Conservation (phyloP, 2,888 invertebrate genomes). For the Drosophila silvestris region DNA sequence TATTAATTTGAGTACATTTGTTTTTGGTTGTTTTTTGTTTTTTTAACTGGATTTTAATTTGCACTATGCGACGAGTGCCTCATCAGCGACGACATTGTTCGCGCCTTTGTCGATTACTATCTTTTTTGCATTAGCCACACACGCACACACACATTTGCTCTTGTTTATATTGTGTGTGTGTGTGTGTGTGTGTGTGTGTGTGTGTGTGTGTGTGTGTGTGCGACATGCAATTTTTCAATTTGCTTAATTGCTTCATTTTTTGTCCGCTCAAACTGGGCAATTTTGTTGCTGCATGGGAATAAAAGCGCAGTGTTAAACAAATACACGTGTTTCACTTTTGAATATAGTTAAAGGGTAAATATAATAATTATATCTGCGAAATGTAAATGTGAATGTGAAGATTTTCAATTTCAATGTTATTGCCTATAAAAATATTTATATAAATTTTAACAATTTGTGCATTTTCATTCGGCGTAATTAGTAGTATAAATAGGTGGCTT, state of each 20-base stretch:
- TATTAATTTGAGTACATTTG: constrained; percentile 34
- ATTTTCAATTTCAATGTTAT: not conserved
- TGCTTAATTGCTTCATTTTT: constrained; percentile 70
- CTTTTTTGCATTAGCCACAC: constrained; percentile 45
- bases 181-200: too few species aligned
- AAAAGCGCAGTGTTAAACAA: constrained; percentile 27
- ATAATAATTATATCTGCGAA: not conserved
- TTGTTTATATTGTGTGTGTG: constrained; percentile 42
- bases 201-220: constrained; percentile 49
- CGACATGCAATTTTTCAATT: constrained; percentile 75
- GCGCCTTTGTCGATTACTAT: constrained; percentile 67
- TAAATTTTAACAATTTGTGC: not conserved
- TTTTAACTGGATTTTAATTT: constrained; percentile 60
- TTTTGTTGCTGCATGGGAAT: constrained; percentile 40
- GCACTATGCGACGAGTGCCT: constrained; percentile 33
- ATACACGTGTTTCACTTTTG: not conserved
- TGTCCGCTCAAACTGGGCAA: constrained; percentile 29
- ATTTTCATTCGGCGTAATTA: not conserved
- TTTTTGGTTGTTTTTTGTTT: constrained; percentile 19
- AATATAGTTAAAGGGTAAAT: not conserved
- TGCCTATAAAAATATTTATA: not conserved
- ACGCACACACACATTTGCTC: not conserved
- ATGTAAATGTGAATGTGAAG: too few species aligned
- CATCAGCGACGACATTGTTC: constrained; percentile 56
- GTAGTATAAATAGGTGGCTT: not conserved